phyloP scores from a whole-genome alignment of 2,113 vertebrate genomes.

The Xyliphius kryptos region DNA sequence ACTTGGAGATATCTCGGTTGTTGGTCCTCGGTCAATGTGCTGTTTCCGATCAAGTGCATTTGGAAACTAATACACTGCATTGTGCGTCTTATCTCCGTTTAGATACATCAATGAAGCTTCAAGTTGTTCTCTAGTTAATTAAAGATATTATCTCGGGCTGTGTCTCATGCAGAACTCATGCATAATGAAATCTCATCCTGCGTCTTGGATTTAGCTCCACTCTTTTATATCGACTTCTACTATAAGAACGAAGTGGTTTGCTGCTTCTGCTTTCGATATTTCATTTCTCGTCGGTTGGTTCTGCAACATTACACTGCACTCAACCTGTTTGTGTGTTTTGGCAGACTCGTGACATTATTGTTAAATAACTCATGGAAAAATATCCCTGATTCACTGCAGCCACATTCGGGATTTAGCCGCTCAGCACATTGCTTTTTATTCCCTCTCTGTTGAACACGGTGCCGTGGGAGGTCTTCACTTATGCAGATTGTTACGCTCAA shows the following conservation, averaged over 20 bases:
- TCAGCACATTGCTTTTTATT: too few species aligned
- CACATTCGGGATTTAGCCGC: too few species aligned
- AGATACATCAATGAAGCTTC: neutral
- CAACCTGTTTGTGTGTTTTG: too few species aligned
- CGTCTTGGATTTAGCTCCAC: slow-evolving; percentile 5
- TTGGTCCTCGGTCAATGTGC: too few species aligned
- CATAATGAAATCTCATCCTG: neutral
- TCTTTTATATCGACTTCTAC: neutral
- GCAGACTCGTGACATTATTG: too few species aligned
- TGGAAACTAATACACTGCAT: neutral
- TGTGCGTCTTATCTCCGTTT: neutral
- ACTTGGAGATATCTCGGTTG: too few species aligned
- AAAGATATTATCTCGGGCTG: slow-evolving; percentile 6
- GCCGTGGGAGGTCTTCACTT: too few species aligned
- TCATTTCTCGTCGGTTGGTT: neutral
- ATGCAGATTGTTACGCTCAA: too few species aligned
- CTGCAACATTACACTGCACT: neutral
- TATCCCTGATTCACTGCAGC: too few species aligned
- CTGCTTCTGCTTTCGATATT: neutral
- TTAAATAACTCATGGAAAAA: too few species aligned
- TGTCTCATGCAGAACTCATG: slow-evolving; percentile 4
- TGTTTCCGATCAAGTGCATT: too few species aligned
- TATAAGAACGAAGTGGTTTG: neutral
- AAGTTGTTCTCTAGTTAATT: slow-evolving; percentile 10
- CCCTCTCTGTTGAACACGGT: too few species aligned